Evolutionary conservation across 2,888 invertebrate genomes (phyloP), one percentile per base, ranked within the genome.

Genomic region (Tetanocera ferruginea): DNA sequence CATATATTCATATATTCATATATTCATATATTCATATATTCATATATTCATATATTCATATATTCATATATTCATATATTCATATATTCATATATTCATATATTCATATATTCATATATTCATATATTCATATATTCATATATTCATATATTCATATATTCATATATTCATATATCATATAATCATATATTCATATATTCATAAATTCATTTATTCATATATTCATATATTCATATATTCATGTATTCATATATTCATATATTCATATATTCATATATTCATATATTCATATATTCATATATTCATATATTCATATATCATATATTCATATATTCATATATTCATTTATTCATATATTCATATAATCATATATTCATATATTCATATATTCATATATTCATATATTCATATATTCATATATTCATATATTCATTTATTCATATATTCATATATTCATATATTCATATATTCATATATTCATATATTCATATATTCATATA

Each of bases 211-310:
- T 9, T 49, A 19, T 52, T 52, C 52, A 52, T 52, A 49, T 49
- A 52, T 52, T 52, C 52, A 52, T 52, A 49, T 49, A 52, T 52
- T 52, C 52, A 52, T 52, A 52, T 52, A 52, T 52, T 52, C 52
- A 52, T 52, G 17, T 19, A 52, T 52, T 19, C 19, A 52, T 19
- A 52, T 52, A 19, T 19, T 19, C 23, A 55, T n/a, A n/a, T n/a
- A n/a, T n/a, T n/a, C n/a, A n/a, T n/a, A n/a, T 55, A 19, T 55
- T 55, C 55, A 55, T 55, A 55, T 9, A 55, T 55, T 19, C 23
- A 55, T 52, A 19, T 52, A 52, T 52, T 52, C 52, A 52, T 52
- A 52, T 19, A 52, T 52, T 19, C 19, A 52, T 52, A 19, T 55
- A 55, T 55, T 55, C 55, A 19, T 55, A 55, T 23, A 55, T 55